These are phyloP conservation scores for Myocastor coypus DNA, from an alignment of 2,113 vertebrate species.

Conservation along the genomic window DNA sequence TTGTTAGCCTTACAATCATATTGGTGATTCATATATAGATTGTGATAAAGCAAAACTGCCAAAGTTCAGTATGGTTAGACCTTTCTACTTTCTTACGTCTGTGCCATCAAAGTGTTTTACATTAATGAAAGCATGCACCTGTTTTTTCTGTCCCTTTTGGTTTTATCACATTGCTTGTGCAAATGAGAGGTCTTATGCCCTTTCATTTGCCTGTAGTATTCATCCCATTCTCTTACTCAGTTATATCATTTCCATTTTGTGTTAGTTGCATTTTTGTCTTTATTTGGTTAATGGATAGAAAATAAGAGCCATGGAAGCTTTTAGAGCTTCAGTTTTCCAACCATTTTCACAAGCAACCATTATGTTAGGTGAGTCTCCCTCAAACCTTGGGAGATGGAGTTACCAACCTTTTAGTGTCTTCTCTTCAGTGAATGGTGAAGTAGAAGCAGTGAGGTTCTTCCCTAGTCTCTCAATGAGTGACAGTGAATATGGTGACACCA, in stretches of 20 bases:
- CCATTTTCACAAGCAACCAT: not conserved
- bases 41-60: not conserved
- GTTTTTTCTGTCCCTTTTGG: not conserved
- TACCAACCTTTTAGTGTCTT: not conserved
- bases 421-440: not conserved
- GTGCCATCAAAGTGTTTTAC: not conserved
- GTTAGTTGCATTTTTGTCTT: slow-evolving; percentile 11
- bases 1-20: not conserved
- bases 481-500: not conserved
- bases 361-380: not conserved
- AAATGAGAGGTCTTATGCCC: not conserved
- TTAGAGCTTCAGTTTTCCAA: not conserved
- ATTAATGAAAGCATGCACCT: not conserved
- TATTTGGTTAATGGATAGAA: not conserved
- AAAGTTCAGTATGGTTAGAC: not conserved
- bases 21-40: not conserved
- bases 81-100: not conserved
- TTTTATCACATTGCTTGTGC: not conserved
- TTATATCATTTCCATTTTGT: not conserved
- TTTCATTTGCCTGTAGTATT: not conserved
- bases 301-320: not conserved
- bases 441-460: not conserved
- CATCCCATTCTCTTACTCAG: not conserved
- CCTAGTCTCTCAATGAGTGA: not conserved
- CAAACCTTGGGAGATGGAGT: not conserved